phyloP scores from a whole-genome alignment of 1,140 invertebrate genomes.

The Rhyzopertha dominica region DNA sequence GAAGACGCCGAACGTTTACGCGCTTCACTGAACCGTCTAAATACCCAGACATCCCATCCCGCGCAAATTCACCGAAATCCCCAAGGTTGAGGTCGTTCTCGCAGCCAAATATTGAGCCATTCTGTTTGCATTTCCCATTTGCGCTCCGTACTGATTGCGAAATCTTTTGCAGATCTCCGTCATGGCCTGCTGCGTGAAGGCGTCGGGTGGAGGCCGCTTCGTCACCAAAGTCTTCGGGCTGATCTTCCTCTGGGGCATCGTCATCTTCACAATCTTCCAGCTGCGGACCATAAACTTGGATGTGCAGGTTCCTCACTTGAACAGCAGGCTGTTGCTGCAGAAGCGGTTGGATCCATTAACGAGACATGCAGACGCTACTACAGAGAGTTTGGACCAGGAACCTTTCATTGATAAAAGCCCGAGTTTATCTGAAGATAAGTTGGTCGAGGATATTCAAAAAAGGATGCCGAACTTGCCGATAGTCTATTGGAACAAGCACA shows the following conservation, averaged over 20 bases:
- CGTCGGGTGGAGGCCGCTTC: conserved; percentile 44
- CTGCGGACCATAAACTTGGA: conserved; percentile 45
- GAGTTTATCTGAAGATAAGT: conserved; percentile 65
- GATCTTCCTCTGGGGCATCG: conserved; percentile 47
- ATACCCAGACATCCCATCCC: too few species aligned
- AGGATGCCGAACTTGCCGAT: conserved; percentile 75
- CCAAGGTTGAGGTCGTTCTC: too few species aligned
- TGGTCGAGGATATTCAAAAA: conserved; percentile 70
- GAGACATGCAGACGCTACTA: conserved; percentile 38
- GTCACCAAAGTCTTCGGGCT: conserved; percentile 48
- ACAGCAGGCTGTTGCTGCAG: conserved; percentile 42
- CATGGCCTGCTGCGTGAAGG: conserved; percentile 18
- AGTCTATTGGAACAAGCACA: conserved; percentile 75
- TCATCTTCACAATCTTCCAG: conserved; percentile 47
- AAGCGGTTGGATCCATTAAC: conserved; percentile 39
- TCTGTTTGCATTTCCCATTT: too few species aligned
- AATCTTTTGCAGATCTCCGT: too few species aligned
- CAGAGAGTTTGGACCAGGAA: conserved; percentile 45
- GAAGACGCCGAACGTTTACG: too few species aligned
- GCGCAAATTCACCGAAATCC: too few species aligned
- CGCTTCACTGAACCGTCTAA: too few species aligned
- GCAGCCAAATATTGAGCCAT: too few species aligned
- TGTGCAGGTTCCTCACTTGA: conserved; percentile 41
- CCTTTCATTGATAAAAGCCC: conserved; percentile 63
- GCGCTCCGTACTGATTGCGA: too few species aligned